Conservation (phyloP, 2,888 invertebrate species). For the Cotesia congregata region DNA sequence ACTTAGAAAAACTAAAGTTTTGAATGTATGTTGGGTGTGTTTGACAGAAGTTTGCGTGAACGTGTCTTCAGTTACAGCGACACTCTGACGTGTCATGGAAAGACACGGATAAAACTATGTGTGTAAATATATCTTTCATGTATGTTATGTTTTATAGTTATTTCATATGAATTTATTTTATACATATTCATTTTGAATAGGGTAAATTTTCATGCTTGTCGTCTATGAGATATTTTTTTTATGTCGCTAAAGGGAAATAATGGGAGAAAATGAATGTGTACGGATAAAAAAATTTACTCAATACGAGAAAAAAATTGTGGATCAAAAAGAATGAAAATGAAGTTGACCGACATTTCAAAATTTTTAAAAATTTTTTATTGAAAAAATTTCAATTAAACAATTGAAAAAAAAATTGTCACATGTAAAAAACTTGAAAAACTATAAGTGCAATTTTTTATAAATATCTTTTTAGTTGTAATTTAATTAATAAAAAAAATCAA, state of each 20-base stretch:
- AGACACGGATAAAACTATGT: slow-evolving; percentile 34
- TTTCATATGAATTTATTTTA: slow-evolving; percentile 12
- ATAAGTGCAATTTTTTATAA: no score
- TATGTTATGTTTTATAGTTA: slow-evolving; percentile 19
- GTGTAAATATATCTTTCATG: slow-evolving; percentile 22
- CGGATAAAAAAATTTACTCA: no score
- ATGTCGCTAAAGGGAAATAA: background rate
- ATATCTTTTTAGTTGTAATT: no score
- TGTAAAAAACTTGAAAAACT: no score
- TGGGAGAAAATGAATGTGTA: background rate
- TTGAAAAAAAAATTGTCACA: no score
- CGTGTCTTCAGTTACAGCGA: slow-evolving; percentile 35
- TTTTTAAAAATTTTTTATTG: no score
- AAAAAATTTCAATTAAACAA: no score
- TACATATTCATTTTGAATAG: slow-evolving; percentile 31
- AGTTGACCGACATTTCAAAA: no score
- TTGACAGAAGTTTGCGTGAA: slow-evolving; percentile 35
- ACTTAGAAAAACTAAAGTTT: no score
- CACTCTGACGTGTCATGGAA: slow-evolving; percentile 35
- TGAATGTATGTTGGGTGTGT: background rate
- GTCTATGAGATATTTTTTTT: background rate
- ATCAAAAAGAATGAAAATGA: no score
- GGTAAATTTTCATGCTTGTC: slow-evolving; percentile 12
- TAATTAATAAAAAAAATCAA: no score
- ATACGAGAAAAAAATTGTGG: no score